Percentiles rank a stretch among this genome's conserved stretches.
Evolutionary conservation across 2,888 invertebrate genomes (phyloP).

Genomic region (Nemotelus nigrinus): DNA sequence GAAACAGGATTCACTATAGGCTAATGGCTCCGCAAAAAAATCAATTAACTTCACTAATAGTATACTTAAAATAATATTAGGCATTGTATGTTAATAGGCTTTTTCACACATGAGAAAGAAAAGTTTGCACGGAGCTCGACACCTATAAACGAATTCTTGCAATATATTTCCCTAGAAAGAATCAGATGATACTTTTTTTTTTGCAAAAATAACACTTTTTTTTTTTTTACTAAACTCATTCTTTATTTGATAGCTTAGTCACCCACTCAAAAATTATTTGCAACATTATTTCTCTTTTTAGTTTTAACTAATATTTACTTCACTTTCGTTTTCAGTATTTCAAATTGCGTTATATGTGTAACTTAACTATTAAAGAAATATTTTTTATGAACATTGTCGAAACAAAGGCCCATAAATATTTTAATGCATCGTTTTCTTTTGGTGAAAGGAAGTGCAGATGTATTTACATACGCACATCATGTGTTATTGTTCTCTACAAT

Average conservation of each 20-base stretch:
- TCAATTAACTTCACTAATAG: too few relatives aligned
- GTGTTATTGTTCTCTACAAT: neutral
- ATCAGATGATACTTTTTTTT: neutral
- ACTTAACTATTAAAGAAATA: neutral
- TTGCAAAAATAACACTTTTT: neutral
- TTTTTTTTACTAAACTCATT: neutral
- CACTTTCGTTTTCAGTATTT: neutral
- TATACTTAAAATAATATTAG: too few relatives aligned
- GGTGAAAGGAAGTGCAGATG: neutral
- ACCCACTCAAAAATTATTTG: neutral
- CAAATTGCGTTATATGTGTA: too few relatives aligned
- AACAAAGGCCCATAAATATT: slow-evolving; percentile 4
- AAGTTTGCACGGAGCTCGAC: too few relatives aligned
- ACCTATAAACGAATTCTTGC: too few relatives aligned
- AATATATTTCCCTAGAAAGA: too few relatives aligned
- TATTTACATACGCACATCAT: slow-evolving; percentile 7
- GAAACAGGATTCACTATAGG: too few relatives aligned
- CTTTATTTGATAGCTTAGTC: slow-evolving; percentile 8
- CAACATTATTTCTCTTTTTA: neutral
- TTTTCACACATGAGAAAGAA: too few relatives aligned
- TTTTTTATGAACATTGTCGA: neutral
- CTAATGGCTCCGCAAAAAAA: too few relatives aligned
- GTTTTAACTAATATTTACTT: neutral
- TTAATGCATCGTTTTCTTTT: neutral
- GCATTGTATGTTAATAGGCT: too few relatives aligned